Evolutionary conservation across 2,888 invertebrate genomes (phyloP).

Genomic region (Drosophila austrosaltans): DNA sequence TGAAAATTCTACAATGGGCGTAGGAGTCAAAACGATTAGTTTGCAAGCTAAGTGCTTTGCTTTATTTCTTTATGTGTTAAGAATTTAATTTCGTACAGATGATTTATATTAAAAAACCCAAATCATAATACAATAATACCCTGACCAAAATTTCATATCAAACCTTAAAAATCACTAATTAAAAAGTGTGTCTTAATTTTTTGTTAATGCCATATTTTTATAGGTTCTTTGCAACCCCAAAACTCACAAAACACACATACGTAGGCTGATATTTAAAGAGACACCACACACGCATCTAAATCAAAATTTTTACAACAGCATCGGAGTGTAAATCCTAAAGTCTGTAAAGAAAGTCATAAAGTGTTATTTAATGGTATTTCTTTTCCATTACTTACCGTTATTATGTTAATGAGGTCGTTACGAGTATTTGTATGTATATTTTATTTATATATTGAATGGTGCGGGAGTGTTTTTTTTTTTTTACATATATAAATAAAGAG

Average conservation of each 20-base stretch:
- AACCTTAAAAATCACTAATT: not conserved
- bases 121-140: too few species aligned
- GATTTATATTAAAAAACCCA: too few species aligned
- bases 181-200: not conserved
- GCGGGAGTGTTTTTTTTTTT: conserved; percentile 36
- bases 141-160: not conserved
- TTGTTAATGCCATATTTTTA: conserved; percentile 2
- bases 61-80: too few species aligned
- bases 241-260: conserved; percentile 38
- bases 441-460: conserved; percentile 71
- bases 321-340: conserved; percentile 28
- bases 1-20: conserved; percentile 21
- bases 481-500: not conserved
- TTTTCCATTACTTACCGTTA: conserved; percentile 82
- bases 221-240: conserved; percentile 19
- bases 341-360: conserved; percentile 80
- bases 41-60: too few species aligned
- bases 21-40: not conserved
- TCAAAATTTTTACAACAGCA: conserved; percentile 48
- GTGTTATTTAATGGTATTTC: conserved; percentile 83
- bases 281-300: conserved; percentile 43
- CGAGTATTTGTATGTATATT: conserved; percentile 78
- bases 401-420: conserved; percentile 82
- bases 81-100: too few species aligned
- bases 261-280: conserved; percentile 17